Conservation (phyloP, 2,113 vertebrate genomes). For the Thalassarche chlororhynchos region DNA sequence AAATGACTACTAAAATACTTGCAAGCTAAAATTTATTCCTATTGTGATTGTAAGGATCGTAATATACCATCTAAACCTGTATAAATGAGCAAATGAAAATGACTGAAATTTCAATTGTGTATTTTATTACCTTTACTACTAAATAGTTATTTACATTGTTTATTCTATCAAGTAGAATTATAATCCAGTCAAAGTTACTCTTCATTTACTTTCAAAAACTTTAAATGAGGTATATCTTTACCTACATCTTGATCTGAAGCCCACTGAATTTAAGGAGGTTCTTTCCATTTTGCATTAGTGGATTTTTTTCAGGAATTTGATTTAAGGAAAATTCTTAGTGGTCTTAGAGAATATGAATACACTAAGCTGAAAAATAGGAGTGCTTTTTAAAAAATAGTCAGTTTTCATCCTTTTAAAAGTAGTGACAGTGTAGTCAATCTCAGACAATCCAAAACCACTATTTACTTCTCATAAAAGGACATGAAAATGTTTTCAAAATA, state of each 20-base stretch:
- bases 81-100: neutral
- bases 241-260: neutral
- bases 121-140: neutral
- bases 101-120: neutral
- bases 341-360: neutral
- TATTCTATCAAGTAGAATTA: neutral
- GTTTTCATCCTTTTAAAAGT: neutral
- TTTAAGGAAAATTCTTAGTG: neutral
- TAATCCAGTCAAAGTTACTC: neutral
- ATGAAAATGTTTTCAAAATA: neutral
- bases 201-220: neutral
- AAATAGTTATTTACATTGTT: neutral
- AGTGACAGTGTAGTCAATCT: neutral
- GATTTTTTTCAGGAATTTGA: neutral
- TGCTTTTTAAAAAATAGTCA: neutral
- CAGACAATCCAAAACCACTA: neutral
- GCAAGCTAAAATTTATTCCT: neutral
- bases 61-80: neutral
- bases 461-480: neutral
- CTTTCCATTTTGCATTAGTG: neutral
- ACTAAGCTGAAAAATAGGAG: neutral
- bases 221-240: neutral
- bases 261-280: neutral
- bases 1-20: neutral
- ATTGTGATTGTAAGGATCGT: neutral